Evolutionary conservation across 53 echinoderm and acorn worm species (phyloP).

Genomic region (Paracentrotus lividus): DNA sequence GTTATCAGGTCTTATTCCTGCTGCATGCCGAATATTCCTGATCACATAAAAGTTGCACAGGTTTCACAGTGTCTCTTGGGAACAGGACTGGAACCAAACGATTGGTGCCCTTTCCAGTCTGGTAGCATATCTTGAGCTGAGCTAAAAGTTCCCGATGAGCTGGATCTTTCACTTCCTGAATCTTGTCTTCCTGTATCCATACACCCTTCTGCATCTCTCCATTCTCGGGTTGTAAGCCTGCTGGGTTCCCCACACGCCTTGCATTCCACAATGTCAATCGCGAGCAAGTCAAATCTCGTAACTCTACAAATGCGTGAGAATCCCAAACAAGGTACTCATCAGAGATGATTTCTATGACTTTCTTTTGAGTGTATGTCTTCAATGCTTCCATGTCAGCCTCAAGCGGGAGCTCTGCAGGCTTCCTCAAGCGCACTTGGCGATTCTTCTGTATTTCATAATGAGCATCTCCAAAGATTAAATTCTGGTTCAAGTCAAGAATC

Average conservation of each 20-base stretch:
- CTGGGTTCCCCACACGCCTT: background rate
- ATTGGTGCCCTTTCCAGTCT: too few species aligned
- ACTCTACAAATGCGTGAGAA: background rate
- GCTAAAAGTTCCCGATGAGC: too few species aligned
- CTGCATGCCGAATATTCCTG: too few species aligned
- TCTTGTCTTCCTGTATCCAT: background rate
- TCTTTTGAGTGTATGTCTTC: background rate
- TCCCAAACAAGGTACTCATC: background rate
- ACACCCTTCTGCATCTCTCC: background rate
- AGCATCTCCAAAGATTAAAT: background rate
- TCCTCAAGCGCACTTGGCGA: background rate
- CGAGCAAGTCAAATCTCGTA: background rate
- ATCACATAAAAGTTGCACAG: too few species aligned
- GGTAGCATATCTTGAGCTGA: too few species aligned
- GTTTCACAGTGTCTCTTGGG: too few species aligned
- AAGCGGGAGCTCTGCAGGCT: background rate
- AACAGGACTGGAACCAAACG: too few species aligned
- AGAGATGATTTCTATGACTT: background rate
- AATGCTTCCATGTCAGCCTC: background rate
- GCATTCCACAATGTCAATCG: constrained; percentile 7
- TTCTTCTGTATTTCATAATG: background rate
- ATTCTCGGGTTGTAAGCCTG: background rate
- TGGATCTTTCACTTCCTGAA: background rate
- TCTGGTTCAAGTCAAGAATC: constrained; percentile 6
- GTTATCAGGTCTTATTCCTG: too few species aligned